phyloP scores from a whole-genome alignment of 1,140 invertebrate genomes.

The Megathymus violae region DNA sequence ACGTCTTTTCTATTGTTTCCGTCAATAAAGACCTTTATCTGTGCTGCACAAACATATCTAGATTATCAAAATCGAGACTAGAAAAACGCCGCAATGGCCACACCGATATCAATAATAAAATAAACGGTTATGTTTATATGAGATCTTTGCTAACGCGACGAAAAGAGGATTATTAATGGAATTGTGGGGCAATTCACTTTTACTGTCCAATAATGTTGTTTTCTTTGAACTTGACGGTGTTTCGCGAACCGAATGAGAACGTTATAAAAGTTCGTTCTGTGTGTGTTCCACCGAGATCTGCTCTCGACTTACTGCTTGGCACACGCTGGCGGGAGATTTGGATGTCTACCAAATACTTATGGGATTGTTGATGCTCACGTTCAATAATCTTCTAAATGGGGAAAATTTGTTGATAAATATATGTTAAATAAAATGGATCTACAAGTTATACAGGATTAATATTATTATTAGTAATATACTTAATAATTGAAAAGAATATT shows the following conservation, averaged over 20 bases:
- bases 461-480: too few relatives aligned
- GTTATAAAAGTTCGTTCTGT: constrained; percentile 30
- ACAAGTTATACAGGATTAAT: too few relatives aligned
- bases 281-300: constrained; percentile 38
- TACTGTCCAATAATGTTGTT: constrained; percentile 50
- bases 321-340: constrained; percentile 46
- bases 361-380: constrained; percentile 34
- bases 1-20: constrained; percentile 60
- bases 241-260: constrained; percentile 45
- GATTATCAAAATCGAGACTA: constrained; percentile 75
- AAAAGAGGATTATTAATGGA: constrained; percentile 34
- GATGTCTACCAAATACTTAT: constrained; percentile 53
- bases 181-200: constrained; percentile 68
- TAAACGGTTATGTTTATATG: constrained; percentile 54
- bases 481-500: too few relatives aligned
- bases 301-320: constrained; percentile 48
- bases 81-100: constrained; percentile 55
- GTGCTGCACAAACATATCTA: constrained; percentile 60
- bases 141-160: constrained; percentile 27
- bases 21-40: constrained; percentile 75
- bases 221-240: constrained; percentile 47
- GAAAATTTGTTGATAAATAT: constrained; percentile 40
- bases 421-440: too few relatives aligned
- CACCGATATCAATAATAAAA: constrained; percentile 54
- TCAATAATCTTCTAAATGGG: constrained; percentile 3